These are phyloP conservation scores for Plecturocebus donacophilus DNA, from an alignment of 2,113 vertebrate genomes.

Conservation along the genomic window DNA sequence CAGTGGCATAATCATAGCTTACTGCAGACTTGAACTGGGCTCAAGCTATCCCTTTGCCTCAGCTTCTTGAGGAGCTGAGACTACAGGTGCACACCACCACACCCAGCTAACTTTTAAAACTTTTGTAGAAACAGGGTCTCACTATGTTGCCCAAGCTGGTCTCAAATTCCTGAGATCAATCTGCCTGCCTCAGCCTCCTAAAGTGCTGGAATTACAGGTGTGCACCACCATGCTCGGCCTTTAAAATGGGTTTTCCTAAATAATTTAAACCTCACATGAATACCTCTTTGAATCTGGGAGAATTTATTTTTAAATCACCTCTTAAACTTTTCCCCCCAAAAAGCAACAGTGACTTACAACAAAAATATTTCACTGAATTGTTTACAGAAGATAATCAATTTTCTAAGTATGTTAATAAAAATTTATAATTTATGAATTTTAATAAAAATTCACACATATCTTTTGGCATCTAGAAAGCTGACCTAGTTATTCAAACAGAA, in stretches of 20 bases:
- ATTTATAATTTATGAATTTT: neutral
- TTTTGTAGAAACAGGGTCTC: no score
- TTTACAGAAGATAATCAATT: constrained; percentile 34
- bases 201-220: no score
- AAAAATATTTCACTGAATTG: constrained; percentile 28
- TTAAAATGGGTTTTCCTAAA: neutral
- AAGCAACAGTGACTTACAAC: neutral
- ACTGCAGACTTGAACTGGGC: no score
- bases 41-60: no score
- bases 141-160: no score
- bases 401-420: constrained; percentile 40
- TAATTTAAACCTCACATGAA: constrained; percentile 9
- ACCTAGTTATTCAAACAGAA: constrained; percentile 38
- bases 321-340: neutral
- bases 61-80: no score
- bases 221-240: no score
- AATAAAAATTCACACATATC: neutral
- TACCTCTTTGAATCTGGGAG: neutral
- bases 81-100: no score
- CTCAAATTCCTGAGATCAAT: no score
- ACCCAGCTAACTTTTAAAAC: no score
- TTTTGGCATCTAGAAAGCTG: constrained; percentile 52
- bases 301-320: constrained; percentile 45
- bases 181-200: no score
- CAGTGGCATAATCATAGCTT: no score